Base-by-base conservation (phyloP, 2,797 vertebrate species). In the Liparis tanakae region DNA sequence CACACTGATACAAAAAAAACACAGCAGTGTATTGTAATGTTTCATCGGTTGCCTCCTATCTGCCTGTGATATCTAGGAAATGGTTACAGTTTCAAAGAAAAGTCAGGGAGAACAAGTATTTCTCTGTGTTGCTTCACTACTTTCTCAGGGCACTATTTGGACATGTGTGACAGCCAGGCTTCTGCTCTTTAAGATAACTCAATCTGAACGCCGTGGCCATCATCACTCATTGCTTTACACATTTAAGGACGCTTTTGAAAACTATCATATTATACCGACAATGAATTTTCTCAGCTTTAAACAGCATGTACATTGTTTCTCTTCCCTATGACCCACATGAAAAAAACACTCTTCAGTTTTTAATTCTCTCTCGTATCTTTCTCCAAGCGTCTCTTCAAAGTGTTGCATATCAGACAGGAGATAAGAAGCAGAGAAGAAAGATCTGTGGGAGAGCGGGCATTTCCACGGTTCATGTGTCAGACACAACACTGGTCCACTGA, bases 361-460 rank as follows among this genome's bases (percentile, higher is more conserved):
- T 77, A 81, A 87, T 88, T 80, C 62, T 51, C 68, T 70, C 74
- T 69, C 67, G 10, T 78, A 79, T 91, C 80, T 72, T 30, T 58
- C 56, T 66, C 69, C 62, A 71, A 69, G 70, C 30, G 7, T 30
- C 70, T 85, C 88, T 92, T 92, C 86, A 92, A 90, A 93, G 89
- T 75, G 68, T 71, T 65, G 57, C 68, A 67, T 89, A 92, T 91
- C 89, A 85, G 66, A 76, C 25, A 6, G 25, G 50, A 88, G 90
- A 92, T 89, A 92, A 92, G 82, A 85, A 63, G 51, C 65, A 57
- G 60, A 80, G 80, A 70, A 73, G 74, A 81, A 72, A 81, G 63
- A 84, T 74, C 64, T 77, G 81, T 87, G 86, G 84, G 90, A 89
- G 86, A 81, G 85, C 63, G 30, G 66, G 81, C 80, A 41, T 77